Evolutionary conservation across 2,113 vertebrate species (phyloP), one percentile per base, ranked within the genome.

Genomic region (Actinemys pallida): DNA sequence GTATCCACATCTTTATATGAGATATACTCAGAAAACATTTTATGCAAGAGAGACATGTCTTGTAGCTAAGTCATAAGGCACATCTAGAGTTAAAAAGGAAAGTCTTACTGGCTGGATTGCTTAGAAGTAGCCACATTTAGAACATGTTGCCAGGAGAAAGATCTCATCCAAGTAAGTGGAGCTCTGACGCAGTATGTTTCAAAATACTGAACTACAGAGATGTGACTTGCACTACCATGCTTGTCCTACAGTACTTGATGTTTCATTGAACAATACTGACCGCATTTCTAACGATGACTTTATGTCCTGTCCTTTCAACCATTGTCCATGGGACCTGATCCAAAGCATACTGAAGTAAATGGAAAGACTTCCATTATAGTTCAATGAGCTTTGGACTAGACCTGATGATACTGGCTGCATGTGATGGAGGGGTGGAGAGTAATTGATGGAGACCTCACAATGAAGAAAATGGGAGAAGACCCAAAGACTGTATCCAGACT

Each of bases 201-300:
- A 35, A 76, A 31, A 10, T 29, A 81, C 1, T 84, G 57, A n/a
- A 87, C 53, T 45, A 27, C 0, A 3, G 65, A 90, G 25, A 16
- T 29, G 82, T 49, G n/a, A 59, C 0, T 0, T 72, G 12, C 78
- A 56, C 10, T 81, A 25, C 45, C 53, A 57, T 5, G 27, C 2
- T 0, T 83, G 49, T 11, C 39, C 4, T 0, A 4, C 4, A 5
- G 1, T 59, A 31, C 11, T 84, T 75, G 6, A 16, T n/a, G 42
- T 78, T 84, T 72, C 82, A 84, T n/a, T 29, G n/a, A 39, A 39
- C 35, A 72, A 72, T 39, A 72, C 19, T 10, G n/a, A 72, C 50
- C 79, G 11, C 22, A 79, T 27, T 54, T 22, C n/a, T 45, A 84
- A 39, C 91, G 25, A 53, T 49, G 22, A 94, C 45, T 49, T 2